Base-by-base conservation (phyloP, 2,797 vertebrate genomes). In the Chaetodon trifasciatus region DNA sequence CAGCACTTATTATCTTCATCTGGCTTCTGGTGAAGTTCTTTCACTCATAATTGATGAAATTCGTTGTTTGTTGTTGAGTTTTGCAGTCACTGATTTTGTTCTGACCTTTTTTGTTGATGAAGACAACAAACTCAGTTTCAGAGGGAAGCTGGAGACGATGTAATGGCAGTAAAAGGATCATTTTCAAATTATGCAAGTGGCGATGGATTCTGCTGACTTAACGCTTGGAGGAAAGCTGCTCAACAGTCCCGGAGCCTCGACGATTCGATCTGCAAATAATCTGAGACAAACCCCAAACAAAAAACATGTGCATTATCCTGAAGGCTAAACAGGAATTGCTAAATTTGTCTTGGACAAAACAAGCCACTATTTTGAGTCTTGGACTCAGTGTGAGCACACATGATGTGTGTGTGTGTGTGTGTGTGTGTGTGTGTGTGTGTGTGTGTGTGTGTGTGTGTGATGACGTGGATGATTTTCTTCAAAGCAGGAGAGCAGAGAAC, bases 271-370 rank as follows among this genome's bases (percentile, higher is more conserved):
- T 82, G 82, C 28, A 76, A 79, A 55, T 81, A 19, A 84, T 86
- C 35, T 49, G 13, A 61, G 69, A 42, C 4, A 68, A 79, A 53
- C 8, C 12, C 16, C 13, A 56, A 83, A 89, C 55, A 40, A 35
- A 28, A 70, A 78, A 44, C 76, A 70, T 24, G 47, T 72, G 79
- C 7, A 0, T 68, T 70, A n/a, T 65, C 40, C 70, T 67, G 58
- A 0, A 52, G 53, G 39, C 39, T 78, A 83, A 92, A 92, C 88
- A 87, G 88, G 76, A 89, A 85, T 35, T 2, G 62, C 83, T 82
- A 74, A 87, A 85, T 72, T 35, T 64, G 72, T 80, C 76, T 67
- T 3, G 40, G 35, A 78, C 71, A 62, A 81, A 91, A 89, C 77
- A 79, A 78, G 50, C 0, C 23, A 8, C n/a, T 84, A 76, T 85